Conservation (phyloP, 2,888 invertebrate genomes). For the Tetragonisca angustula region DNA sequence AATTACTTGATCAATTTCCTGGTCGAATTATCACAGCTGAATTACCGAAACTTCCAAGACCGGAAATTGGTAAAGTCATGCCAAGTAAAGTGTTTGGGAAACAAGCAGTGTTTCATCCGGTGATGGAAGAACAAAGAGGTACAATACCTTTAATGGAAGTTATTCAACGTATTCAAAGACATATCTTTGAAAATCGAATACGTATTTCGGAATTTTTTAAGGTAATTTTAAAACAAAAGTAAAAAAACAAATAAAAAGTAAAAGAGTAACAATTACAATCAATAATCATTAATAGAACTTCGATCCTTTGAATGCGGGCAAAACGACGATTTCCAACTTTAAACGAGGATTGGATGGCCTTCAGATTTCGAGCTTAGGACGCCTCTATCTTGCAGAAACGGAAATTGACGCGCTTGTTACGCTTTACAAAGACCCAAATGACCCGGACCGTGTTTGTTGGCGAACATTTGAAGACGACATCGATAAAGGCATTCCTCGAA, state of each 20-base stretch:
- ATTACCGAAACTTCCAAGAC: slow-evolving; percentile 88
- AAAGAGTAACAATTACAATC: background rate
- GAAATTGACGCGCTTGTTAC: slow-evolving; percentile 88
- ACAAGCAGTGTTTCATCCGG: slow-evolving; percentile 87
- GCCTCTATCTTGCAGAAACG: slow-evolving; percentile 86
- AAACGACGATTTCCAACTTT: slow-evolving; percentile 89
- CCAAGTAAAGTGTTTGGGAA: slow-evolving; percentile 85
- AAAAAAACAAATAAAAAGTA: background rate
- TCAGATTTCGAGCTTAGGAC: slow-evolving; percentile 87
- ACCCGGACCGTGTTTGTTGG: slow-evolving; percentile 89
- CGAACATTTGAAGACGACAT: slow-evolving; percentile 91
- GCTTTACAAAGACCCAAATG: slow-evolving; percentile 90
- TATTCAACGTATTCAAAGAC: slow-evolving; percentile 88
- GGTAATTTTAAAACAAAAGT: slow-evolving; percentile 79
- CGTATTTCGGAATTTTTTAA: slow-evolving; percentile 89
- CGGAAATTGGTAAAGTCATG: slow-evolving; percentile 87
- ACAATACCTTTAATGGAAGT: slow-evolving; percentile 85
- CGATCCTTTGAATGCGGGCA: slow-evolving; percentile 89
- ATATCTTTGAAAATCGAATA: slow-evolving; percentile 87
- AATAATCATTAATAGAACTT: slow-evolving; percentile 85
- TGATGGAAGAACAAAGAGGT: slow-evolving; percentile 84
- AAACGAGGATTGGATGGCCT: slow-evolving; percentile 88
- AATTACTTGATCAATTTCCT: slow-evolving; percentile 86
- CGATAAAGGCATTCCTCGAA: slow-evolving; percentile 87
- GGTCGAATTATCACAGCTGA: slow-evolving; percentile 88